Evolutionary conservation across 2,113 vertebrate species (phyloP), one percentile per base, ranked within the genome.

Genomic region (Notiomystis cincta): DNA sequence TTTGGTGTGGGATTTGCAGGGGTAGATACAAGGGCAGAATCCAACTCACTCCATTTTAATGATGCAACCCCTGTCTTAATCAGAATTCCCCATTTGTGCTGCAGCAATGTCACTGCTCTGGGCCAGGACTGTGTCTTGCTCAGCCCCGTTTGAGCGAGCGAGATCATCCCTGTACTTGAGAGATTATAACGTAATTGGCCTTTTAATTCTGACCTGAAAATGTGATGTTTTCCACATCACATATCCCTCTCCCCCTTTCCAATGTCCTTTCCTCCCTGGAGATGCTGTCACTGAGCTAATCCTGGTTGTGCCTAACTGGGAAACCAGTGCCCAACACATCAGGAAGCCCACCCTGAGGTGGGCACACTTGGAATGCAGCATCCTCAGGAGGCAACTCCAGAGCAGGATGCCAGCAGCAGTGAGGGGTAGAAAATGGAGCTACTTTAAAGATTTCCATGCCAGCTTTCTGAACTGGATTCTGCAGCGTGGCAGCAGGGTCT

Each of bases 171-270:
- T 78, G 76, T 62, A 54, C 47, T 33, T 2, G 1, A 33, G 89
- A 84, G 83, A 81, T 89, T 61, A 81, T 35, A 47, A 81, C 18
- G 16, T 45, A 90, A 81, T 40, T 45, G 48, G 50, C 71, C 66
- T 93, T 92, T 92, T 25, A 89, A 91, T 95, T 87, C 80, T 50
- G n/a, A 37, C 48, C 89, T 64, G 86, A 44, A 83, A 83, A 89
- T 4, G 19, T 1, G 6, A 47, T 28, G 51, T 20, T 87, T 66
- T 51, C 71, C 50, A 16, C 0, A 1, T 19, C 2, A 3, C 3
- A 1, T 27, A 37, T 38, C 10, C 56, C 31, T 20, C 5, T 28
- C 9, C 24, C 13, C n/a, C 1, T 0, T 21, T 22, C 22, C 31
- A 2, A 1, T 28, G 35, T 28, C 44, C 33, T 82, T 53, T 40